Conservation (phyloP, 2,113 vertebrate species). For the Gracilinanus agilis region DNA sequence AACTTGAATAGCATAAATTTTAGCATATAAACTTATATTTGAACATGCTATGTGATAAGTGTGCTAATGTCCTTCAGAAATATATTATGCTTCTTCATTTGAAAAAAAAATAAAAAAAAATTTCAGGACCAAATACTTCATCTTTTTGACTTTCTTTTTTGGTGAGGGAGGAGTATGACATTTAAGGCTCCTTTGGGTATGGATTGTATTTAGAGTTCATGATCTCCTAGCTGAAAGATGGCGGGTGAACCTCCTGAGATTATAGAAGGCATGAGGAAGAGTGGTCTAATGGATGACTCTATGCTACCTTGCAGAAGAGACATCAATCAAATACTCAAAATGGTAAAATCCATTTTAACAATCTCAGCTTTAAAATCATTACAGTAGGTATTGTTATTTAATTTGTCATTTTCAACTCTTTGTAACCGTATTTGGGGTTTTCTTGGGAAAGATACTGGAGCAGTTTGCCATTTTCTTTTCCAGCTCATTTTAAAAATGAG, state of each 20-base stretch:
- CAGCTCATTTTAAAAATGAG: neutral
- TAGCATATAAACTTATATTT: slow-evolving; percentile 78
- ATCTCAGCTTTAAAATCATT: slow-evolving; percentile 11
- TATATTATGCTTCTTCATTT: slow-evolving; percentile 83
- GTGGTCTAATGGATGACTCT: neutral
- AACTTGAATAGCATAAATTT: slow-evolving; percentile 87
- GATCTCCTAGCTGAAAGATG: slow-evolving; percentile 27
- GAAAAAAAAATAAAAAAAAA: slow-evolving; percentile 89
- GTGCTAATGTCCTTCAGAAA: slow-evolving; percentile 83
- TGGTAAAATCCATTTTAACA: slow-evolving; percentile 40
- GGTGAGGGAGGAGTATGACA: neutral
- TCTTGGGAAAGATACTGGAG: neutral
- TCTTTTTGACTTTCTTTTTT: slow-evolving; percentile 49
- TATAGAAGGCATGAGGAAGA: neutral
- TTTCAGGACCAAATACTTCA: slow-evolving; percentile 85
- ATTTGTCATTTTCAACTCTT: neutral
- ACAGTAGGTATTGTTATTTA: neutral
- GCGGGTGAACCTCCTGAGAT: neutral
- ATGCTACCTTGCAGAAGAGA: neutral
- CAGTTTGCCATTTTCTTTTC: neutral
- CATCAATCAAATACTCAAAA: slow-evolving; percentile 24
- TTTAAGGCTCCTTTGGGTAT: slow-evolving; percentile 52
- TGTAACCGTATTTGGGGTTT: neutral
- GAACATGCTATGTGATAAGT: slow-evolving; percentile 82
- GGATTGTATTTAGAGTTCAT: slow-evolving; percentile 27